A percentile compares a stretch with the other conserved stretches of the same genome.
phyloP scores from a whole-genome alignment of 2,113 vertebrate genomes.

The Tauraco erythrolophus region DNA sequence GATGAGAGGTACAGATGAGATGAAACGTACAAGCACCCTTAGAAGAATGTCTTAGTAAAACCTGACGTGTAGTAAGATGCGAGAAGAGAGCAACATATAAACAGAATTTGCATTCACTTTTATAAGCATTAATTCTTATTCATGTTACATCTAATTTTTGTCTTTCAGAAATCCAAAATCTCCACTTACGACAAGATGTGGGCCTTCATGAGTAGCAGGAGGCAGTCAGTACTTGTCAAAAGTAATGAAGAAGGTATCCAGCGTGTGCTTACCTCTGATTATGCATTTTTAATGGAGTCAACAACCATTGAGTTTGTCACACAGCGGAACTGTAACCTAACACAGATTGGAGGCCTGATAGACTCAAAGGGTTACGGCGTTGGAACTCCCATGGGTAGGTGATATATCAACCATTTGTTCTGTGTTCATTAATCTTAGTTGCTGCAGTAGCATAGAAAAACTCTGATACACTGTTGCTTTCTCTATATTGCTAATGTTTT shows the following conservation, averaged over 20 bases:
- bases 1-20: not conserved
- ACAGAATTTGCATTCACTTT: not conserved
- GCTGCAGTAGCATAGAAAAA: not conserved
- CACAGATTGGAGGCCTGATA: constrained; percentile 96
- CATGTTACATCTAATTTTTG: constrained; percentile 2
- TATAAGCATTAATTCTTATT: not conserved
- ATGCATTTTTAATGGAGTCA: constrained; percentile 98
- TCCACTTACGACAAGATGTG: constrained; percentile 99
- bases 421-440: constrained; percentile 51
- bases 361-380: constrained; percentile 97
- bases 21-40: not conserved
- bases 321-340: constrained; percentile 97
- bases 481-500: not conserved
- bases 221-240: constrained; percentile 96
- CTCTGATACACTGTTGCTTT: not conserved
- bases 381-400: constrained; percentile 97
- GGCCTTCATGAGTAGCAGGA: constrained; percentile 98
- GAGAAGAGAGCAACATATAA: not conserved
- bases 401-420: not conserved
- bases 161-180: constrained; percentile 96
- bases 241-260: constrained; percentile 96
- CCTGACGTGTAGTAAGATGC: accelerated
- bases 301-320: constrained; percentile 97
- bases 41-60: not conserved
- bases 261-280: constrained; percentile 95